Conservation (phyloP, 2,113 vertebrate species). For the Zosterops borbonicus region DNA sequence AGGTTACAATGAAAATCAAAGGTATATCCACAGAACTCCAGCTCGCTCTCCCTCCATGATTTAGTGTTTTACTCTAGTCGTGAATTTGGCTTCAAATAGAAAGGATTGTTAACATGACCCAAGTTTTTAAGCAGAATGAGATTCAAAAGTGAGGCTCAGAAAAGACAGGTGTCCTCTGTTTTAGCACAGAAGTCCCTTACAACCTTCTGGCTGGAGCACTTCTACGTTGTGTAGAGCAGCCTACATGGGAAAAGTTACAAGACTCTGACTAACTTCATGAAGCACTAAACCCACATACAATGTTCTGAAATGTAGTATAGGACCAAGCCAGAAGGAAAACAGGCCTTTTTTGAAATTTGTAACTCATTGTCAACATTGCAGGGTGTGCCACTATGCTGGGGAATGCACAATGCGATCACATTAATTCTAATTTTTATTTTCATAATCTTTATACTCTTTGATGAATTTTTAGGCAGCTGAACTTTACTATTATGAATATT, state of each 20-base stretch:
- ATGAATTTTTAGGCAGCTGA: background rate
- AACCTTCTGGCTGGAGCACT: background rate
- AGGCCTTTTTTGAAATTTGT: background rate
- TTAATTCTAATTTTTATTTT: background rate
- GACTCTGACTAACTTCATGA: background rate
- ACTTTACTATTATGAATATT: background rate
- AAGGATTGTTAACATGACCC: background rate
- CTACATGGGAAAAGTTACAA: background rate
- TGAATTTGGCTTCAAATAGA: background rate
- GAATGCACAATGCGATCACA: background rate
- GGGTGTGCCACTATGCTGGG: background rate
- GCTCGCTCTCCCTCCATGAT: rapidly evolving
- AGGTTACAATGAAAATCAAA: background rate
- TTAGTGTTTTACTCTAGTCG: background rate
- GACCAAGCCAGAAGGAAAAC: background rate
- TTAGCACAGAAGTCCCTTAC: background rate
- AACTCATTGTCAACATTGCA: background rate
- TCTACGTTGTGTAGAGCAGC: background rate
- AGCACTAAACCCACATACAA: background rate
- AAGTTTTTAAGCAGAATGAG: background rate
- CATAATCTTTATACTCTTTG: background rate
- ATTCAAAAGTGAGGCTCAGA: background rate
- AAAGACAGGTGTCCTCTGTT: background rate
- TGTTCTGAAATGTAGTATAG: background rate
- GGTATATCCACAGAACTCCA: background rate